Percentiles rank a stretch among this genome's conserved stretches.
Conservation (phyloP, 1,140 invertebrate species). For the Protaetia brevitarsis region DNA sequence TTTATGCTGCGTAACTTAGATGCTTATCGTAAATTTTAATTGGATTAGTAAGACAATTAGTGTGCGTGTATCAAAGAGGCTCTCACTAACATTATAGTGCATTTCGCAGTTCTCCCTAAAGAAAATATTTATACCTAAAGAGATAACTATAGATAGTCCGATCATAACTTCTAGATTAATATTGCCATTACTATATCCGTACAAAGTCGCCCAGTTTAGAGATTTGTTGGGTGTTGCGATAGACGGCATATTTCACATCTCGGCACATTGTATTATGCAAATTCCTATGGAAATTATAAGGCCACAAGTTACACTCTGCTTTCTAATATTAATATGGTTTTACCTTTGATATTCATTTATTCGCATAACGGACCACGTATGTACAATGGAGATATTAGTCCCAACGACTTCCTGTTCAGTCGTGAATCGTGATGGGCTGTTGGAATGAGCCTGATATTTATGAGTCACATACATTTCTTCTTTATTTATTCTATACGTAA, state of each 20-base stretch:
- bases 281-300: conserved; percentile 2
- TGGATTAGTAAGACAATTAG: too few species aligned
- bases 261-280: conserved; percentile 1
- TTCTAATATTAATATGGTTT: conserved; percentile 16
- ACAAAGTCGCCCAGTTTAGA: background rate
- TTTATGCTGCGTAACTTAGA: too few species aligned
- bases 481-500: too few species aligned
- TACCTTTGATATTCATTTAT: conserved; percentile 9
- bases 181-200: too few species aligned
- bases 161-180: too few species aligned
- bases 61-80: too few species aligned
- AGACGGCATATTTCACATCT: background rate
- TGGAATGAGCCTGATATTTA: background rate
- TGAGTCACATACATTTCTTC: background rate
- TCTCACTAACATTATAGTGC: too few species aligned
- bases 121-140: too few species aligned
- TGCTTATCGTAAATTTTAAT: too few species aligned
- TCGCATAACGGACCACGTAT: conserved; percentile 7
- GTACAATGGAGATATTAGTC: background rate
- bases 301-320: background rate
- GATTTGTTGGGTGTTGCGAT: background rate
- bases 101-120: too few species aligned
- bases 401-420: background rate
- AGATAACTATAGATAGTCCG: too few species aligned
- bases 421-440: background rate